phyloP scores from a whole-genome alignment of 2,888 invertebrate genomes.

The Schizotus pectinicornis region DNA sequence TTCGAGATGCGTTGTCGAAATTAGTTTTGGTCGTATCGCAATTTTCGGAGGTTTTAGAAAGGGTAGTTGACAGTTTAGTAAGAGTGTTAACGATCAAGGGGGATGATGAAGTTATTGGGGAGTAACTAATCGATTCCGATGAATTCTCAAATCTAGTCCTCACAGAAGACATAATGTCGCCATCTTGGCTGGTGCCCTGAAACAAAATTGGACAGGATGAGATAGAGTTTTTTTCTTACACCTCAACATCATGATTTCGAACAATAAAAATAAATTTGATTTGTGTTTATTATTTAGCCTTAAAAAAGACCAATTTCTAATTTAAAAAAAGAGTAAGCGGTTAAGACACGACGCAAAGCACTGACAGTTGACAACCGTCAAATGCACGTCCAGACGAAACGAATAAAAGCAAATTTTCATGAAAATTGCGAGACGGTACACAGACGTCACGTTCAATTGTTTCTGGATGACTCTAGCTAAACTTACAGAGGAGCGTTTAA shows the following conservation, averaged over 20 bases:
- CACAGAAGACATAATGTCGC: neutral
- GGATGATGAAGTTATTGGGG: conserved; percentile 9
- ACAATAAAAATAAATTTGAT: too few relatives aligned
- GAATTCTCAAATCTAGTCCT: neutral
- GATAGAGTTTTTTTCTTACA: too few relatives aligned
- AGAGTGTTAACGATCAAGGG: neutral
- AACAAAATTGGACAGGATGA: neutral
- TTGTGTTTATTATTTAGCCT: too few relatives aligned
- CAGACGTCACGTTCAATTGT: conserved; percentile 1
- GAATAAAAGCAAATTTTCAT: too few relatives aligned
- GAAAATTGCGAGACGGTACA: too few relatives aligned
- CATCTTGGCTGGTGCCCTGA: neutral
- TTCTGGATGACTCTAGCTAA: conserved; percentile 1
- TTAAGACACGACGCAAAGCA: too few relatives aligned
- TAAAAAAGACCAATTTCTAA: too few relatives aligned
- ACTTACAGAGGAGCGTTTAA: neutral
- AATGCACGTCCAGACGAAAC: too few relatives aligned
- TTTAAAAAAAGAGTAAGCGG: too few relatives aligned
- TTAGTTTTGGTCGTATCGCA: conserved; percentile 6
- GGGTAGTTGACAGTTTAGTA: conserved; percentile 2
- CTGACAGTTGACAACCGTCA: too few relatives aligned
- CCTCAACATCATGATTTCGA: too few relatives aligned
- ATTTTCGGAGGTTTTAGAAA: neutral
- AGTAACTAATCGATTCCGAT: conserved; percentile 18
- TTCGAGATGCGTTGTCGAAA: conserved; percentile 3